Conservation (phyloP, 2,797 vertebrate genomes). For the Enteromius treurensis region DNA sequence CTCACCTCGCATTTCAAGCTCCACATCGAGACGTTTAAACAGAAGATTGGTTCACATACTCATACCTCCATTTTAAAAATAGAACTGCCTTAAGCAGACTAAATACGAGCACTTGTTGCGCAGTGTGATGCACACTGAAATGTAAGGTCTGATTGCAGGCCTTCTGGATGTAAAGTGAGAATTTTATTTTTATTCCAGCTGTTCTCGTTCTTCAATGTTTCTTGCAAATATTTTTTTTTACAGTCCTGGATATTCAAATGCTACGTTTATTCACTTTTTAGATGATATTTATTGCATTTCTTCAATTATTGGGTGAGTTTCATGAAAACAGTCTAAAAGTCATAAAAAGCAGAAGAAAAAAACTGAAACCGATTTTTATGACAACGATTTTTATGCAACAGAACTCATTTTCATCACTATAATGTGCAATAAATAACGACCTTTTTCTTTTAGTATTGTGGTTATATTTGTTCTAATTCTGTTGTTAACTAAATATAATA, state of each 20-base stretch:
- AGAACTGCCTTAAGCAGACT: slow-evolving; percentile 66
- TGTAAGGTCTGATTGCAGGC: slow-evolving; percentile 52
- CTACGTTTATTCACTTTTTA: neutral
- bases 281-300: neutral
- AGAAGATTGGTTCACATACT: slow-evolving; percentile 27
- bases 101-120: slow-evolving; percentile 25
- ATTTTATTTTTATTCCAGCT: slow-evolving; percentile 46
- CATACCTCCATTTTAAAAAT: slow-evolving; percentile 59
- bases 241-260: slow-evolving; percentile 10
- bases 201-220: slow-evolving; percentile 25
- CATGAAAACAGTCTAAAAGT: neutral
- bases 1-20: slow-evolving; percentile 42
- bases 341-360: neutral
- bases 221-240: neutral
- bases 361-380: neutral
- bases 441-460: neutral
- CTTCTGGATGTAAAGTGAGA: slow-evolving; percentile 46
- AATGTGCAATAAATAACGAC: neutral
- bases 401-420: neutral
- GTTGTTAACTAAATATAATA: neutral
- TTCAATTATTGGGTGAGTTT: neutral
- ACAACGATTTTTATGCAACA: slow-evolving; percentile 13
- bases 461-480: neutral
- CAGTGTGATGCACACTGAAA: slow-evolving; percentile 25
- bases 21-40: slow-evolving; percentile 5